Evolutionary conservation across 2,888 invertebrate species (phyloP), one percentile per base, ranked within the genome.

Genomic region (Cenopis cana): DNA sequence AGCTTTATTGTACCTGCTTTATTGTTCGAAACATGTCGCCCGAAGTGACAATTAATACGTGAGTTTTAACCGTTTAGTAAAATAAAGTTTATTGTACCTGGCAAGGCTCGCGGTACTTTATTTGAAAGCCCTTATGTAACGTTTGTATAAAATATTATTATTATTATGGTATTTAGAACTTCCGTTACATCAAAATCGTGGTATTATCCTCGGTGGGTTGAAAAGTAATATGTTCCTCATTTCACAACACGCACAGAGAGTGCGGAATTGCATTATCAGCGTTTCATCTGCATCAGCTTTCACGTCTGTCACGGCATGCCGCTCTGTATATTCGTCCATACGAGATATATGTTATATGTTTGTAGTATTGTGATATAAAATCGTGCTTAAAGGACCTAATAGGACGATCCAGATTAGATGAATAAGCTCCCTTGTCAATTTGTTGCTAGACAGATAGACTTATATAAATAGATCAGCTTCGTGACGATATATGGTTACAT

Each of bases 251-350:
- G 59, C 70, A 70, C 57, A 29, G 20, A 24, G 59, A 29, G 49
- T 24, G 52, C 64, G 64, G 69, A 69, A 65, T 65, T 1, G 57
- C 57, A 69, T 54, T 69, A 70, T 70, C 70, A 41, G 64, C 64
- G 65, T 69, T 70, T 70, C 65, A 70, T 70, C 70, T 69, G 64
- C 57, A 69, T 59, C 17, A n/a, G 65, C 70, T 70, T 70, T 70
- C 70, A 24, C 65, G 65, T 33, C 65, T 65, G 69, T 65, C 69
- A 69, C 69, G 57, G 70, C 64, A 46, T 66, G 65, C 64, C 52
- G 33, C 50, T 49, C 10, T 33, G 29, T 14, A 55, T 57, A 24
- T 33, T 11, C 33, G 41, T 60, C 12, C 33, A 24, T 59, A 54
- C 18, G 18, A 8, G 18, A 18, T 5, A n/a, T 55, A 24, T 24